Base-by-base conservation (phyloP, 2,797 vertebrate species). In the Spinus pinus region DNA sequence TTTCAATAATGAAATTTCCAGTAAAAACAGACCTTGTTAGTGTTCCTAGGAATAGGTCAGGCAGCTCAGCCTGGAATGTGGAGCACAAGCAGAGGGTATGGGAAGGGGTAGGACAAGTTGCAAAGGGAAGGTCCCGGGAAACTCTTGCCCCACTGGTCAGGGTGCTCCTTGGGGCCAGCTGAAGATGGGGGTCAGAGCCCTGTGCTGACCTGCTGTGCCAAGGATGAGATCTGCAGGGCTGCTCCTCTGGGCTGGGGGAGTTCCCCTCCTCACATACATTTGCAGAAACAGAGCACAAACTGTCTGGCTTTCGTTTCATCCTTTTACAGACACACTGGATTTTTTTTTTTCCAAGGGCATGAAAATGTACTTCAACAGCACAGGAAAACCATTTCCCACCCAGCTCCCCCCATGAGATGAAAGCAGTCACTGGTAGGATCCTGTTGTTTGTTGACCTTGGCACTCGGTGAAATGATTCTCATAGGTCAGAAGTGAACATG, bases 401-500 rank as follows among this genome's bases (percentile, higher is more conserved):
- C 90, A 87, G 87, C 87, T 95, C 53, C 58, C 86, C 39, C 69
- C n/a, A 4, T 51, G 82, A 96, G 91, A 95, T 95, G 94, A 96
- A 96, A 95, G 93, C 85, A 91, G 75, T 86, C 41, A 2, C 70
- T 91, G 77, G 83, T 75, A 81, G 86, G 70, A 95, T 88, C 88
- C 83, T 81, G 82, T 81, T 96, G 82, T 95, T 96, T 96, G 94
- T 96, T 96, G 94, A 94, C 66, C 77, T 95, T 96, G 95, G 95
- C 93, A 60, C 31, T 93, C 0, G 0, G 72, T 69, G 69, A 79
- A 86, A 81, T 88, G 56, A 86, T 84, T 95, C 73, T 84, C 73
- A 3, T 81, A 84, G 93, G 90, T 95, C 95, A 95, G 88, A 92
- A 95, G 62, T 42, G 57, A 95, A 42, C 54, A 30, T 88, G 66